A percentile compares a stretch with the other conserved stretches of the same genome.
Conservation (phyloP, 2,797 vertebrate species). For the Tamandua tetradactyla region DNA sequence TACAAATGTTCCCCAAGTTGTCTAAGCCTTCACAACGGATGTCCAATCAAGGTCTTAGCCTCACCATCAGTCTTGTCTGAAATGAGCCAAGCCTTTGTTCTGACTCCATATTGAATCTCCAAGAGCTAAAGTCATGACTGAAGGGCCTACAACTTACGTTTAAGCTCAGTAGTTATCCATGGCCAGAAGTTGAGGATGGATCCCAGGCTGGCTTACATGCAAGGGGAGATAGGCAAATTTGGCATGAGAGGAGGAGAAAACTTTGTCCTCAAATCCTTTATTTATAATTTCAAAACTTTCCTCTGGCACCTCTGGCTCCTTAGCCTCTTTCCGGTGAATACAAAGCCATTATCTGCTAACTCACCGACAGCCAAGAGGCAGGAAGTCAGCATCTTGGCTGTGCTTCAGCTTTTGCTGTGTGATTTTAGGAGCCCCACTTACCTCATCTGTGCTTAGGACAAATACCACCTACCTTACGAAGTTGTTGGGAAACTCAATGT, state of each 20-base stretch:
- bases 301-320: not conserved
- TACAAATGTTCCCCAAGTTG: not conserved
- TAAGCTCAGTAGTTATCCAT: not conserved
- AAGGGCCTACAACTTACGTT: not conserved
- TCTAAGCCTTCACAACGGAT: not conserved
- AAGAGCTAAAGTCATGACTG: not conserved
- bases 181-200: not conserved
- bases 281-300: conserved; percentile 19
- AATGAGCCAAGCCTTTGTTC: not conserved
- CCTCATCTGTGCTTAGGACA: not conserved
- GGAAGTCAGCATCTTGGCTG: not conserved
- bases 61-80: conserved; percentile 1
- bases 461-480: not conserved
- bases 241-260: not conserved
- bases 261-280: not conserved
- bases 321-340: not conserved
- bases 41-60: not conserved
- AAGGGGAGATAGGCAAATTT: not conserved
- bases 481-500: not conserved
- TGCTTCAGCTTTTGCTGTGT: not conserved
- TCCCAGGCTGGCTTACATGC: not conserved
- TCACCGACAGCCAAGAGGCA: not conserved
- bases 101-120: not conserved
- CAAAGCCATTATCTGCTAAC: conserved; percentile 50
- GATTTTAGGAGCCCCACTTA: not conserved